A percentile compares a stretch with the other conserved stretches of the same genome.
phyloP scores from a whole-genome alignment of 1,140 invertebrate species.

The Sminthurinus signatus region DNA sequence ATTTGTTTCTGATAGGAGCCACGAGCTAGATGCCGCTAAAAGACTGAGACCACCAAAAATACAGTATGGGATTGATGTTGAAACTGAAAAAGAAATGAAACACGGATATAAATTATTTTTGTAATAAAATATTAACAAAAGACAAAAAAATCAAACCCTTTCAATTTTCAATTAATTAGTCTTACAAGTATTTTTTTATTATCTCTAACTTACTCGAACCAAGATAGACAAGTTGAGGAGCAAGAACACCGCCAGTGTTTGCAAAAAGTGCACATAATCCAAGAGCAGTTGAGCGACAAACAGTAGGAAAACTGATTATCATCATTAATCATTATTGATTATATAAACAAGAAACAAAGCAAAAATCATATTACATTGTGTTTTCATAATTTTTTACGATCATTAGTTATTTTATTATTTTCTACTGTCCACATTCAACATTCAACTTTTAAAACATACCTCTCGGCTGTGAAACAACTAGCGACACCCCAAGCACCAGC shows the following conservation, averaged over 20 bases:
- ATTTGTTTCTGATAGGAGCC: constrained; percentile 21
- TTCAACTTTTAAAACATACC: no score
- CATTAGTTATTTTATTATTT: no score
- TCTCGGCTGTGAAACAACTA: not conserved
- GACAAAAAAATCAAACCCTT: no score
- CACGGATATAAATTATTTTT: no score
- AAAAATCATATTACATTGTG: no score
- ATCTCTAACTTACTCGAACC: constrained; percentile 23
- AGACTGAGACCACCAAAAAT: constrained; percentile 19
- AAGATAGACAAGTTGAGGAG: constrained; percentile 26
- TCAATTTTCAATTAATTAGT: not conserved
- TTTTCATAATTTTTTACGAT: no score
- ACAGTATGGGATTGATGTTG: constrained; percentile 17
- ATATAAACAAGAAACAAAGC: no score
- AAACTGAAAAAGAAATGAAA: constrained; percentile 13
- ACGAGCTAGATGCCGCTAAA: not conserved
- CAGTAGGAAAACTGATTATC: constrained; percentile 36
- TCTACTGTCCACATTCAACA: no score
- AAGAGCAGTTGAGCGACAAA: constrained; percentile 20
- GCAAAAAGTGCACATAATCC: constrained; percentile 28
- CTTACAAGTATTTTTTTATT: not conserved
- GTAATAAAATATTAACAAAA: no score
- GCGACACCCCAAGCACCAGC: not conserved
- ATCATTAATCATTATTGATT: no score
- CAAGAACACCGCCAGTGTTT: constrained; percentile 30